These are phyloP conservation scores for Trichomalopsis sarcophagae DNA, from an alignment of 1,140 invertebrate genomes.

Conservation along the genomic window DNA sequence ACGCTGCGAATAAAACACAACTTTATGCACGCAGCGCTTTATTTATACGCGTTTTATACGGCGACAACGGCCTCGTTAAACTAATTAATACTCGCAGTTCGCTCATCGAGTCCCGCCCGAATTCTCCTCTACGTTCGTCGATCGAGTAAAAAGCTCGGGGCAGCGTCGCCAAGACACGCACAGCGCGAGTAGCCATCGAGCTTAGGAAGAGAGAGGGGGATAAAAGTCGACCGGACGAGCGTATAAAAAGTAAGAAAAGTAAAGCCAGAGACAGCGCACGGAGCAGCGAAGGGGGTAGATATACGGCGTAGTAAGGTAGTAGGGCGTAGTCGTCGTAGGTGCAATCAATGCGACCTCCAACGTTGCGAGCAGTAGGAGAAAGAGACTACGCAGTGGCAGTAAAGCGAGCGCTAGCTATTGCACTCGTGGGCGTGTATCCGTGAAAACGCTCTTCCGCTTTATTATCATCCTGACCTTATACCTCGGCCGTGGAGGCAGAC, in stretches of 20 bases:
- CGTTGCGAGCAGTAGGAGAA: neutral
- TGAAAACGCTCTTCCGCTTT: neutral
- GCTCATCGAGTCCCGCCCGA: neutral
- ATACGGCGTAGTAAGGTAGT: neutral
- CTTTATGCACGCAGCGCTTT: neutral
- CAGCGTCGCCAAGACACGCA: neutral
- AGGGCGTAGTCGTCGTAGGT: neutral
- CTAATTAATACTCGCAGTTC: neutral
- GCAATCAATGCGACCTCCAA: conserved; percentile 19
- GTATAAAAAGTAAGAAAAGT: neutral
- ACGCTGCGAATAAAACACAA: neutral
- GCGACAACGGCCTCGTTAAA: neutral
- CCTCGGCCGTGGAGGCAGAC: neutral
- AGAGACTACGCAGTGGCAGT: neutral
- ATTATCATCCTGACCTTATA: neutral
- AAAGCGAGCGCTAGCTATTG: neutral
- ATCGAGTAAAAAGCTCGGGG: neutral
- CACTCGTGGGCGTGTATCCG: neutral
- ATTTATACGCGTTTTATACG: neutral
- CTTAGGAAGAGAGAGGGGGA: neutral
- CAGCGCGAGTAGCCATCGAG: neutral
- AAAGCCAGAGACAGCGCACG: neutral
- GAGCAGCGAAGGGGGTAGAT: no score
- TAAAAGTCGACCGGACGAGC: no score
- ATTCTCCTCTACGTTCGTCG: neutral